phyloP scores from a whole-genome alignment of 2,797 vertebrate genomes.

The Spizella passerina region DNA sequence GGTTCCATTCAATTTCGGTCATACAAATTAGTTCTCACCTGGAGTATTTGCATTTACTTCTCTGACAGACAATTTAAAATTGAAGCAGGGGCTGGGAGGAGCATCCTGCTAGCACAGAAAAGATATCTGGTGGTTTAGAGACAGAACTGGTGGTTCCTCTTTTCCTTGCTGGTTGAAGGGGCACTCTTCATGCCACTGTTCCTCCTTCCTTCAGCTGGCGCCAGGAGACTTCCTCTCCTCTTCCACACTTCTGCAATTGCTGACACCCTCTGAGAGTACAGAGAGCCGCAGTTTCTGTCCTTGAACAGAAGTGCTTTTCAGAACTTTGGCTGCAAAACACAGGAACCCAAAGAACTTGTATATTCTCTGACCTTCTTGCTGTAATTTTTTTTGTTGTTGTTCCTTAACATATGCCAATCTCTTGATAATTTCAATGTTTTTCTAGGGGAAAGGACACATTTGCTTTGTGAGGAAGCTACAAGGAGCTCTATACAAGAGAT shows the following conservation, averaged over 20 bases:
- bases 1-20: neutral
- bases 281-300: neutral
- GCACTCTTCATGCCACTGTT: neutral
- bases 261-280: neutral
- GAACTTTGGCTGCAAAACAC: neutral
- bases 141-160: neutral
- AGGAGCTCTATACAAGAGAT: neutral
- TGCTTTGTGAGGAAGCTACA: neutral
- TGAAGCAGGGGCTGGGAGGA: neutral
- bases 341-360: neutral
- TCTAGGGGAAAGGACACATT: neutral
- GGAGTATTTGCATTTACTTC: neutral
- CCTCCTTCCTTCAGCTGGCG: neutral
- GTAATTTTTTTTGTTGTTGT: neutral
- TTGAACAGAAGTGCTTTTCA: neutral
- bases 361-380: neutral
- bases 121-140: neutral
- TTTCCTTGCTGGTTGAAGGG: neutral
- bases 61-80: neutral
- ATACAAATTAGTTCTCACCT: neutral
- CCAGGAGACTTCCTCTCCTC: neutral
- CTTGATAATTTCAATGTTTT: neutral
- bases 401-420: neutral
- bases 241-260: neutral
- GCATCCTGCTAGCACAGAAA: neutral